Percentiles rank a stretch among this genome's conserved stretches.
Conservation (phyloP, 2,113 vertebrate genomes). For the Saccopteryx bilineata region DNA sequence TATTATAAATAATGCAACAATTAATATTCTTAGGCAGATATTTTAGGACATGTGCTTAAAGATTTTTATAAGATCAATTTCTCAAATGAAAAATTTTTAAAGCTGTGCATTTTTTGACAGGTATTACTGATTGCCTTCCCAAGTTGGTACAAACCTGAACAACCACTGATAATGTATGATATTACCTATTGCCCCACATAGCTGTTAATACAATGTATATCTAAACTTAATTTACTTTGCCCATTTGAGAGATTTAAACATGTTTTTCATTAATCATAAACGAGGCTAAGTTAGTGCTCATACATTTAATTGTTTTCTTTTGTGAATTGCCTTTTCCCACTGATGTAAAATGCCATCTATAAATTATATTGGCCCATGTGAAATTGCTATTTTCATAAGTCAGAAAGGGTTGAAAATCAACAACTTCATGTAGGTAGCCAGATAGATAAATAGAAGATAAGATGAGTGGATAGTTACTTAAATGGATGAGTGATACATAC, state of each 20-base stretch:
- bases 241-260: background rate
- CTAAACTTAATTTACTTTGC: conserved; percentile 13
- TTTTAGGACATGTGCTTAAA: background rate
- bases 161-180: background rate
- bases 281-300: background rate
- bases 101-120: background rate
- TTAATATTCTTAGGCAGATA: conserved; percentile 6
- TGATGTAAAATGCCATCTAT: background rate
- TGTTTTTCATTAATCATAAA: background rate
- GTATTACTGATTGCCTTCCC: background rate
- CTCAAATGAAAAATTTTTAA: background rate
- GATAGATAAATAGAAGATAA: background rate
- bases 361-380: background rate
- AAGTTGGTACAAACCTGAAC: background rate
- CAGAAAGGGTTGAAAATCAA: conserved; percentile 8
- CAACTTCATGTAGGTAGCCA: background rate
- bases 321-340: background rate
- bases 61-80: background rate
- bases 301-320: background rate
- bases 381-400: background rate
- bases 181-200: background rate
- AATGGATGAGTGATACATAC: background rate
- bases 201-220: background rate
- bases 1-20: conserved; percentile 22
- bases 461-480: background rate